Percentiles rank a stretch among this genome's conserved stretches.
Conservation (phyloP, 2,888 invertebrate species). For the Panzeria rudis region DNA sequence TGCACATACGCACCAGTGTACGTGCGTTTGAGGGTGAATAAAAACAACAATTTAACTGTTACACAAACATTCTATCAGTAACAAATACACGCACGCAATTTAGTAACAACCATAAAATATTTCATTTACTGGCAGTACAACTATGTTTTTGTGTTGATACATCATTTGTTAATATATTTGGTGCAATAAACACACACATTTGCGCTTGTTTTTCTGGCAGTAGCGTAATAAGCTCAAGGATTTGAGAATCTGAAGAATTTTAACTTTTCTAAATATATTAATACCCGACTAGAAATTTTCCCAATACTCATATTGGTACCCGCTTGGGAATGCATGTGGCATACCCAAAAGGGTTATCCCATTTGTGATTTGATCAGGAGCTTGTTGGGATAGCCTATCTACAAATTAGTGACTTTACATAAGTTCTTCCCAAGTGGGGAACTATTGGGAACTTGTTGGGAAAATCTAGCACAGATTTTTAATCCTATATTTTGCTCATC, state of each 20-base stretch:
- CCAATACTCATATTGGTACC: too few species aligned
- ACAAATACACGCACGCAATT: conserved; percentile 17
- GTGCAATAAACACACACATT: conserved; percentile 47
- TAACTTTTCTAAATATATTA: too few species aligned
- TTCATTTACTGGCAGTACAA: conserved; percentile 23
- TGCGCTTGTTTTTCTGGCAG: conserved; percentile 32
- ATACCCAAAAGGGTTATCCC: too few species aligned
- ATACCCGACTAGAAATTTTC: too few species aligned
- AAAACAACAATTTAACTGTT: conserved; percentile 28
- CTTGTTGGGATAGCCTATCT: too few species aligned
- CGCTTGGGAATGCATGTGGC: too few species aligned
- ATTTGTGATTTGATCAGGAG: too few species aligned
- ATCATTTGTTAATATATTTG: conserved; percentile 57
- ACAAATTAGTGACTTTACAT: too few species aligned
- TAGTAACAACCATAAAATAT: conserved; percentile 41
- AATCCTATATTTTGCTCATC: too few species aligned
- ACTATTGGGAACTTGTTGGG: too few species aligned
- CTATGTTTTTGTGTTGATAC: conserved; percentile 24
- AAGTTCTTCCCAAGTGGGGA: too few species aligned
- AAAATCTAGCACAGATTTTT: too few species aligned
- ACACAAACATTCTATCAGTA: not conserved
- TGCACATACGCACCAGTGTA: conserved; percentile 42
- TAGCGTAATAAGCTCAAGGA: conserved; percentile 42
- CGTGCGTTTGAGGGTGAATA: not conserved
- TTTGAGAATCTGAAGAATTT: not conserved